Base-by-base conservation (phyloP, 2,797 vertebrate species). In the Muraenolepis orangiensis region DNA sequence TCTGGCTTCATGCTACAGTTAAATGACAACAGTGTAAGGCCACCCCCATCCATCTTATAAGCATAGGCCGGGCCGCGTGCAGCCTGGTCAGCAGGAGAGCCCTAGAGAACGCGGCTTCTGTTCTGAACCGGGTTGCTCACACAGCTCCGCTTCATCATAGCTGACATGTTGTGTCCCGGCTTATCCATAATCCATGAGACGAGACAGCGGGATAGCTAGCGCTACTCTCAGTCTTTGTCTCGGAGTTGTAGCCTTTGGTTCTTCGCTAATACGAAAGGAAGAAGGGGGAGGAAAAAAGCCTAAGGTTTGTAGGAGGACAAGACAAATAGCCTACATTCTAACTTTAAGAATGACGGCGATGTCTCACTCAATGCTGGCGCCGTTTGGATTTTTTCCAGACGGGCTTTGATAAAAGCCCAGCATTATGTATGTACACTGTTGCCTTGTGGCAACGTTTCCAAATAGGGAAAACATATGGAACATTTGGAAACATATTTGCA, bases 1-100 rank as follows among this genome's bases (percentile, higher is more conserved):
- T 71, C 74, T 75, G 29, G 16, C 70, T 76, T 14, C 73, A 72
- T 23, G 18, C 67, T 61, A 29, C 51, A 68, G 72, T 74, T 14
- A 46, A 23, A 68, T 18, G 66, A 69, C 66, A 75, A 2, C 31
- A 30, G n/a, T 51, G 75, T 30, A 29, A 3, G 57, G n/a, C n/a
- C n/a, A n/a, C 38, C 20, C 64, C 64, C 36, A 23, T 57, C 51
- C 51, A 23, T 57, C 51, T 57, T 57, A n/a, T 57, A 57, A 57
- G 51, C 3, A n/a, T n/a, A 23, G 51, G 10, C 5, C 51, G 51
- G 23, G 10, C 6, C 6, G 46, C 46, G 7, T 4, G 46, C 6
- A 20, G 3, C 4, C 46, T n/a, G 46, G 46, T 42, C 40, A 16
- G 32, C 3, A n/a, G 18, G 42, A 34, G 32, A 46, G 42, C 42